phyloP scores from a whole-genome alignment of 2,113 vertebrate genomes.

The Seriola dumerili region DNA sequence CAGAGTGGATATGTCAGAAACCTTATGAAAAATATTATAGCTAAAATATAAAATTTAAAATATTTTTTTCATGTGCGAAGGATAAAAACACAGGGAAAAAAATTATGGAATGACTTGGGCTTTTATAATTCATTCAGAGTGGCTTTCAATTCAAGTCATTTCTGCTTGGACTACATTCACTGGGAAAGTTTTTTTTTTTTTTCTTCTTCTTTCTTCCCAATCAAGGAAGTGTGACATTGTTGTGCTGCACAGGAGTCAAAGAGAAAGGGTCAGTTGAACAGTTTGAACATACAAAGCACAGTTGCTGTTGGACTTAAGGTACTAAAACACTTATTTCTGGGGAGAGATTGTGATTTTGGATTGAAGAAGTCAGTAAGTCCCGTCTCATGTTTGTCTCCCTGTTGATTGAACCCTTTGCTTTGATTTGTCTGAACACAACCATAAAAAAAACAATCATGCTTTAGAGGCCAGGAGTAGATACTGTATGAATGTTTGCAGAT shows the following conservation, averaged over 20 bases:
- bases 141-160: neutral
- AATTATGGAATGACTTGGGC: no score
- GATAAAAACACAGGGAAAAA: no score
- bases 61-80: no score
- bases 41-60: no score
- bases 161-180: neutral
- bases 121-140: no score
- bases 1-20: no score
- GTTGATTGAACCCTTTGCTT: neutral
- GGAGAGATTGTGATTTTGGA: neutral
- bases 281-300: neutral
- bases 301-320: neutral
- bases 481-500: neutral
- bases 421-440: neutral
- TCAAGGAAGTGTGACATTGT: slow-evolving; percentile 3
- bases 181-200: neutral
- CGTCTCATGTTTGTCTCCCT: no score
- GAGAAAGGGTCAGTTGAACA: neutral
- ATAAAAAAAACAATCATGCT: neutral
- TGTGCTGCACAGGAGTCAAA: neutral
- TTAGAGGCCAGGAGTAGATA: neutral
- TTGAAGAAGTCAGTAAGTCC: neutral
- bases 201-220: no score
- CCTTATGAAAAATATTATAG: no score
- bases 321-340: neutral